Evolutionary conservation across 2,797 vertebrate genomes (phyloP).

Genomic region (Decapterus maruadsi): DNA sequence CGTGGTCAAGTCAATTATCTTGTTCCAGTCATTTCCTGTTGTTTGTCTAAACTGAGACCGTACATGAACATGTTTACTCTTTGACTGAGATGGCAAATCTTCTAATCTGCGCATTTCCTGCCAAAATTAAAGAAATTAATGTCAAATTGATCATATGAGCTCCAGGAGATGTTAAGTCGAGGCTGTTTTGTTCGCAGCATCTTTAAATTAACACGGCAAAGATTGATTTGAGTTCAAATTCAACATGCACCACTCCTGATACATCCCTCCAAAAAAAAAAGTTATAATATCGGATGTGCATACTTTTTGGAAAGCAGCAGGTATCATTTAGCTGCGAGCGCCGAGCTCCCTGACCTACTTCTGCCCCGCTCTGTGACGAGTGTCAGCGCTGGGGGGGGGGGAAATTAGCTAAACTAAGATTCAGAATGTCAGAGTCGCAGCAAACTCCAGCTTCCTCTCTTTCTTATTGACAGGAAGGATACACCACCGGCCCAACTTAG

Average conservation of each 20-base stretch:
- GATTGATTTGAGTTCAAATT: neutral
- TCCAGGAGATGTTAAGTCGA: neutral
- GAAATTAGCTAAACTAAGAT: slow-evolving; percentile 18
- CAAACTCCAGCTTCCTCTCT: slow-evolving; percentile 9
- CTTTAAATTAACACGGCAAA: neutral
- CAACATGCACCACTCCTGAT: neutral
- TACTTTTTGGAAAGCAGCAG: slow-evolving; percentile 14
- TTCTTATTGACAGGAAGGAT: slow-evolving; percentile 54
- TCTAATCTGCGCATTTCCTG: neutral
- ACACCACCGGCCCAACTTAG: slow-evolving; percentile 56
- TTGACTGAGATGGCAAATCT: neutral
- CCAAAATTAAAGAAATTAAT: neutral
- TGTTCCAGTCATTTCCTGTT: neutral
- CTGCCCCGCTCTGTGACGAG: slow-evolving; percentile 20
- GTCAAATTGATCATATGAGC: neutral
- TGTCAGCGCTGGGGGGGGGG: slow-evolving; percentile 3
- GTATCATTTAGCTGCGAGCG: slow-evolving; percentile 27
- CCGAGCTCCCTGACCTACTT: slow-evolving; percentile 41
- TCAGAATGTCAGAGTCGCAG: slow-evolving; percentile 40
- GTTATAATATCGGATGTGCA: neutral
- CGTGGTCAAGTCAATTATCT: neutral
- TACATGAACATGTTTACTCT: neutral
- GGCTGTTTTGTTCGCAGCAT: neutral
- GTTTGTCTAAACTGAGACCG: neutral
- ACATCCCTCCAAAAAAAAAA: neutral